A percentile compares a stretch with the other conserved stretches of the same genome.
Evolutionary conservation across 1,140 invertebrate species (phyloP).

Genomic region (Maniola jurtina): DNA sequence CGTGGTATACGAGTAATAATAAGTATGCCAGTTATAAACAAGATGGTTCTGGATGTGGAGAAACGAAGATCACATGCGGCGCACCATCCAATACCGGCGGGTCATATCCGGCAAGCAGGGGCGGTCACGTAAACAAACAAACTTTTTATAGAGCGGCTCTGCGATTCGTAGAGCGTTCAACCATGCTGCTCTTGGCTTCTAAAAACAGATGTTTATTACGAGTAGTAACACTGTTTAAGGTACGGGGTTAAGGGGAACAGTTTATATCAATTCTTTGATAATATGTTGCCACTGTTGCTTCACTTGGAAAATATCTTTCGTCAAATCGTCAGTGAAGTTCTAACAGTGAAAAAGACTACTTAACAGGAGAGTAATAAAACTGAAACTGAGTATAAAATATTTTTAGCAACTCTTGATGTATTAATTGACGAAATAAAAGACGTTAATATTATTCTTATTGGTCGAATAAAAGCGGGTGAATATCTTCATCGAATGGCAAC

Average conservation of each 20-base stretch:
- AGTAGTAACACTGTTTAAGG: background rate
- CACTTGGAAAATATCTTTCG: background rate
- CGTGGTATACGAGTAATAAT: slow-evolving; percentile 3
- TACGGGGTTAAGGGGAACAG: background rate
- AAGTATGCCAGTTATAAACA: slow-evolving; percentile 5
- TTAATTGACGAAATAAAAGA: too few species aligned
- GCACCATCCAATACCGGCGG: slow-evolving; percentile 40
- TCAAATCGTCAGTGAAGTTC: too few species aligned
- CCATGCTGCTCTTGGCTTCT: slow-evolving; percentile 29
- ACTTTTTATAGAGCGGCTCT: slow-evolving; percentile 69
- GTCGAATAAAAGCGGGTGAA: too few species aligned
- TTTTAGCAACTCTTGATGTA: too few species aligned
- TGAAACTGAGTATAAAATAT: too few species aligned
- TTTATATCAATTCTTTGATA: background rate
- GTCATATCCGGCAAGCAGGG: slow-evolving; percentile 58
- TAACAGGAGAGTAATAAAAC: too few species aligned
- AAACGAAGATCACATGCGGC: slow-evolving; percentile 58
- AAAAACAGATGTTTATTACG: slow-evolving; percentile 25
- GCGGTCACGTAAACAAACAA: slow-evolving; percentile 62
- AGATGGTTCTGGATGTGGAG: slow-evolving; percentile 20
- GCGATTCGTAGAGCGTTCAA: slow-evolving; percentile 50
- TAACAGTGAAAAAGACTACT: too few species aligned
- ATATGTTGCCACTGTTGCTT: background rate
- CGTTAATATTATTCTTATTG: too few species aligned
- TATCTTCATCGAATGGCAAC: too few species aligned